Evolutionary conservation across 2,888 invertebrate genomes (phyloP), one percentile per base, ranked within the genome.

Genomic region (Yponomeuta sedellus): DNA sequence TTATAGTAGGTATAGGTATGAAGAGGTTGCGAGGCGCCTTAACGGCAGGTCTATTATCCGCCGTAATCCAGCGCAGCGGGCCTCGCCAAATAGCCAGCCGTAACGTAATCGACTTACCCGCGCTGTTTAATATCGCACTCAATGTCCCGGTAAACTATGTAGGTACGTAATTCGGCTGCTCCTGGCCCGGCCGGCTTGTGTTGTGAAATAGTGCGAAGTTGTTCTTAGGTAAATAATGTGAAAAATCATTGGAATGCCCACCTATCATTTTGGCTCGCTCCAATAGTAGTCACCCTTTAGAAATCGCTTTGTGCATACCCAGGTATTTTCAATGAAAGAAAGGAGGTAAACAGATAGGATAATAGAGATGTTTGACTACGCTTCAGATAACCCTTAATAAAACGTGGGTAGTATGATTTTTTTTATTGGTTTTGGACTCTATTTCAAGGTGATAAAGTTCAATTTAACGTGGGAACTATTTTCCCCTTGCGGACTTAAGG

Each of bases 61-160:
- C 72, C 71, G 75, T 84, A 81, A 85, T 82, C 81, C 81, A 71
- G 76, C 77, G 75, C 79, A 77, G 74, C 75, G 74, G 75, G 76
- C 76, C 76, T 73, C 73, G 73, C 74, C 72, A 77, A 80, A 79
- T 80, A 81, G 79, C 79, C 77, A 74, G 73, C 77, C 75, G 76
- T 82, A 83, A 86, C 75, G 76, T 82, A 83, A 86, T 82, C 82
- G 79, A 84, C 80, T 86, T 82, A 81, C 76, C 75, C 79, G 75
- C 75, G 78, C 81, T 74, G 83, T 85, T 84, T 85, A 84, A 85
- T 85, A 85, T 81, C 74, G 75, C 74, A 78, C 77, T 81, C 81
- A 78, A 80, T 81, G 83, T 77, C 74, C 78, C 75, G 73, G 74
- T 75, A 80, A 81, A 82, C 83, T 83, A 81, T 85, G 85, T n/a